A percentile compares a stretch with the other conserved stretches of the same genome.
These are phyloP conservation scores for Tetragnatha versicolor DNA, from an alignment of 1,140 invertebrate genomes.

Conservation along the genomic window DNA sequence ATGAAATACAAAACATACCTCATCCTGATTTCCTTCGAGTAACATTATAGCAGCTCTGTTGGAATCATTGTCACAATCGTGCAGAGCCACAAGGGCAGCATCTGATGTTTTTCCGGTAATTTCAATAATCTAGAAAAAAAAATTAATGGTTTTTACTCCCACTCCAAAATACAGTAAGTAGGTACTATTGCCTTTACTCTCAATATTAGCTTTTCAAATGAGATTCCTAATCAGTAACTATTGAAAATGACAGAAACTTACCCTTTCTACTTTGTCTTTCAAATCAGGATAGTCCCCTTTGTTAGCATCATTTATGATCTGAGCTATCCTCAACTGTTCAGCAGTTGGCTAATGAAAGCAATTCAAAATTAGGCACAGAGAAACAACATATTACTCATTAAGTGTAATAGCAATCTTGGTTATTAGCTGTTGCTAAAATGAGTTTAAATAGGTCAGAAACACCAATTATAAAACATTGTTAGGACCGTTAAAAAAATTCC, in stretches of 20 bases:
- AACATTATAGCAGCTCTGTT: conserved; percentile 76
- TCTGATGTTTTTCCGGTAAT: conserved; percentile 63
- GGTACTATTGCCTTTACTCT: no score
- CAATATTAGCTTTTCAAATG: not conserved
- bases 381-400: not conserved
- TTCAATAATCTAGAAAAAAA: conserved; percentile 62
- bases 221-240: not conserved
- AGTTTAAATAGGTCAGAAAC: not conserved
- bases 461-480: not conserved
- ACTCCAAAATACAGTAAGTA: not conserved
- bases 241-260: conserved; percentile 66
- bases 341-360: conserved; percentile 63
- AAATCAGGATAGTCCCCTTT: conserved; percentile 72
- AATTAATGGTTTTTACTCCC: not conserved
- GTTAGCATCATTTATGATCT: conserved; percentile 72
- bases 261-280: conserved; percentile 76
- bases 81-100: conserved; percentile 64
- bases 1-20: conserved; percentile 64
- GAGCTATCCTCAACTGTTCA: conserved; percentile 74
- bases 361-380: not conserved
- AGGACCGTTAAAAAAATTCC: not conserved
- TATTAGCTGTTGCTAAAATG: not conserved
- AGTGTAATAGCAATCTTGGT: not conserved
- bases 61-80: conserved; percentile 65
- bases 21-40: conserved; percentile 71